Base-by-base conservation (phyloP, 1,140 invertebrate genomes). In the Cylas formicarius region DNA sequence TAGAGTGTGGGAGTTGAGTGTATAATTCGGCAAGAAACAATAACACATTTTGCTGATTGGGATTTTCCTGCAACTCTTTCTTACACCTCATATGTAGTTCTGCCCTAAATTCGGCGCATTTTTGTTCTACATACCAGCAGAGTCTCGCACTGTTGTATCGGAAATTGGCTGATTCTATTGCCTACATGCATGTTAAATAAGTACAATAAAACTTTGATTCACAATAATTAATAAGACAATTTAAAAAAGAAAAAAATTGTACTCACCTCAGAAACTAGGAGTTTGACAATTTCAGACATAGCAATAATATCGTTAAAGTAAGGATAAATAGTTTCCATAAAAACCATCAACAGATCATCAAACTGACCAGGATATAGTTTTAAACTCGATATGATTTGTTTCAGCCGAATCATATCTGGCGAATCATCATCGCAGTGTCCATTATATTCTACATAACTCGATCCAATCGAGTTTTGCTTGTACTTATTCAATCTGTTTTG, bases 281-380 rank as follows among this genome's bases (percentile, higher is more conserved):
- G 48, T 31, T 60, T 23, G 20, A 53, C 51, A 16, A 57, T 39
- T 13, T 49, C 29, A 9, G 48, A 26, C 38, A 61, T 42, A 19
- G 55, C 43, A 2, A 55, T 29, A 28, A 54, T 27, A 40, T 57
- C 52, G 17, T 56, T 32, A 40, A 58, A 55, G 45, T 61, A 56
- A n/a, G 56, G 56, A 31, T 37, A 44, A 17, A 63, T 42, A 18
- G 56, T 58, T 44, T 61, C 54, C 50, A 60, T 56, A 50, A 63
- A 62, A 8, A 58, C 50, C 8, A 57, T 55, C 20, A 63, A 28
- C 4, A 62, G 42, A 53, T 60, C 50, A 52, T 61, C 55, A 54
- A 62, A 65, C 27, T 65, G 58, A 27, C 61, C 63, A n/a, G 63
- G 63, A 52, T 65, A 60, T 11, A 50, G 53, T 31, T 53, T 62